Percentiles rank a stretch among this genome's conserved stretches.
Conservation (phyloP, 1,140 invertebrate species). For the Lasioglossum albipes region DNA sequence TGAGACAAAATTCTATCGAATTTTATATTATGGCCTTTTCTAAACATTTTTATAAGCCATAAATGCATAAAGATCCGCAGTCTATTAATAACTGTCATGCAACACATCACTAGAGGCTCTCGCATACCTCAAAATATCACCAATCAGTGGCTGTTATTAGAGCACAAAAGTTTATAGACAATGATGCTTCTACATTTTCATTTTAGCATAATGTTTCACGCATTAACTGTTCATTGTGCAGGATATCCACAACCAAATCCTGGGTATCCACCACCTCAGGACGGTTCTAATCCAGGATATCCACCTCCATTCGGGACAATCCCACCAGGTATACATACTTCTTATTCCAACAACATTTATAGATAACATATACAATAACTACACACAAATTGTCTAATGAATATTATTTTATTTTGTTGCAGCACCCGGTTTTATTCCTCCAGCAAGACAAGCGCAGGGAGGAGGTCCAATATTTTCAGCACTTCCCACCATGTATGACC, state of each 20-base stretch:
- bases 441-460: constrained; percentile 39
- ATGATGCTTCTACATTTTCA: constrained; percentile 27
- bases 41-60: no score
- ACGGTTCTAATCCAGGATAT: constrained; percentile 65
- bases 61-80: no score
- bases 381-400: background rate
- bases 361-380: no score
- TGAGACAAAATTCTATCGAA: no score
- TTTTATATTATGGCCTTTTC: no score
- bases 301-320: constrained; percentile 76
- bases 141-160: constrained; percentile 35
- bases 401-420: constrained; percentile 35
- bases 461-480: background rate
- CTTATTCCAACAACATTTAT: constrained; percentile 9
- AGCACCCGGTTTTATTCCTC: constrained; percentile 70
- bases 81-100: no score
- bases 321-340: constrained; percentile 74
- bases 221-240: constrained; percentile 46
- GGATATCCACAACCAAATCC: constrained; percentile 67
- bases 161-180: constrained; percentile 24
- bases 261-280: constrained; percentile 69
- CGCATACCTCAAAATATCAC: no score
- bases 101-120: no score
- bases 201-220: constrained; percentile 14
- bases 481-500: constrained; percentile 73